phyloP scores from a whole-genome alignment of 2,888 invertebrate genomes.

The Geophilus truncorum region DNA sequence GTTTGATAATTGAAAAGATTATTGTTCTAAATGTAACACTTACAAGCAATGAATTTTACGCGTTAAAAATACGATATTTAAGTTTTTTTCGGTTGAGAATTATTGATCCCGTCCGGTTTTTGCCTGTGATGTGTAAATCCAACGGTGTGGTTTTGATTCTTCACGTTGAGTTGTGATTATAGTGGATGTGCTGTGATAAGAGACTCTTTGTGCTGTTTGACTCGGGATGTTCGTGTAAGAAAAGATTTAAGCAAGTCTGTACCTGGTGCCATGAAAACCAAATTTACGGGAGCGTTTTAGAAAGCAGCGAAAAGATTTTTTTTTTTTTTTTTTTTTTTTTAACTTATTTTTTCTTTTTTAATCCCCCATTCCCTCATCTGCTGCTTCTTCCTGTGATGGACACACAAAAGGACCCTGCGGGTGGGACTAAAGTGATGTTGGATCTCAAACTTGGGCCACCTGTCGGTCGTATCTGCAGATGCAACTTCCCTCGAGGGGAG shows the following conservation, averaged over 20 bases:
- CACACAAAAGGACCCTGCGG: conserved; percentile 20
- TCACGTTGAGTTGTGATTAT: background rate
- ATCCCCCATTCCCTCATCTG: conserved; percentile 27
- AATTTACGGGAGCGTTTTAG: background rate
- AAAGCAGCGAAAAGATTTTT: background rate
- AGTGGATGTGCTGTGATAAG: background rate
- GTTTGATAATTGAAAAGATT: no score
- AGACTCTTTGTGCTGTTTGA: conserved; percentile 12
- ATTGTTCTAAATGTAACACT: no score
- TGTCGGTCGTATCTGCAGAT: background rate
- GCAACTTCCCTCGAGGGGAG: background rate
- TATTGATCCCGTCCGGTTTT: no score
- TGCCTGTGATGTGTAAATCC: no score
- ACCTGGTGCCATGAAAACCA: conserved; percentile 18
- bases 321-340: conserved; percentile 2
- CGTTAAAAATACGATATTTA: no score
- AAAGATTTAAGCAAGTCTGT: conserved; percentile 3
- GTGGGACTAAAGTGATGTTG: conserved; percentile 9
- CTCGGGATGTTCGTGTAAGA: background rate
- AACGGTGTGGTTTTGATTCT: background rate
- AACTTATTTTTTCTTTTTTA: background rate
- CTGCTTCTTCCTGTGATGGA: conserved; percentile 11
- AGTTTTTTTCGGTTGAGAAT: no score
- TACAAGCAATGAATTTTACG: no score
- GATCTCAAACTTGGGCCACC: background rate